Conservation (phyloP, 2,113 vertebrate genomes). For the Zosterops lateralis region DNA sequence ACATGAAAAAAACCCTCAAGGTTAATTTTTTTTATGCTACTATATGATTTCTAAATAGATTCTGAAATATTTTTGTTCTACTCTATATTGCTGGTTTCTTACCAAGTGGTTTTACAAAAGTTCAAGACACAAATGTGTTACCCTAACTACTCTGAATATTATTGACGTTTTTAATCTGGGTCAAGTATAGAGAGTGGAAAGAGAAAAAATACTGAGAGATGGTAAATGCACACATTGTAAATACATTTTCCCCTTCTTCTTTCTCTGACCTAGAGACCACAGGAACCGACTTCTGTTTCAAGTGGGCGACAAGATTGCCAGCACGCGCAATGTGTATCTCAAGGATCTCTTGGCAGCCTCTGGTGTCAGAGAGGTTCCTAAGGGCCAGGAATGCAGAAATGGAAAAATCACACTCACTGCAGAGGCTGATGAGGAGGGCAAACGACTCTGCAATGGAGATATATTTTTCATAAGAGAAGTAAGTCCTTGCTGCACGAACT, state of each 20-base stretch:
- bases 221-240: background rate
- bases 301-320: slow-evolving; percentile 81
- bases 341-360: slow-evolving; percentile 22
- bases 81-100: background rate
- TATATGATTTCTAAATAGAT: background rate
- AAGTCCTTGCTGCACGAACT: background rate
- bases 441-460: slow-evolving; percentile 84
- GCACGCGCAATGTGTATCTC: slow-evolving; percentile 76
- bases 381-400: too few relatives aligned
- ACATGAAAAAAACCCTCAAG: background rate
- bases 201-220: background rate
- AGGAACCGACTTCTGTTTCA: slow-evolving; percentile 66
- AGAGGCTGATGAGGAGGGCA: slow-evolving; percentile 23
- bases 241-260: background rate
- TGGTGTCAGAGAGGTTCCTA: accelerated
- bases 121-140: background rate
- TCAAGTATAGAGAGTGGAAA: background rate
- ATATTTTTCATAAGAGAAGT: slow-evolving; percentile 83
- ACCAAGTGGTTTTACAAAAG: background rate
- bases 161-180: background rate
- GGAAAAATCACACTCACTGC: background rate
- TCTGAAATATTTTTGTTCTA: background rate
- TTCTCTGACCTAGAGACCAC: slow-evolving; percentile 58
- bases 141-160: background rate
- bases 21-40: background rate